phyloP scores from a whole-genome alignment of 2,797 vertebrate species.

The Aulostomus chinensis region DNA sequence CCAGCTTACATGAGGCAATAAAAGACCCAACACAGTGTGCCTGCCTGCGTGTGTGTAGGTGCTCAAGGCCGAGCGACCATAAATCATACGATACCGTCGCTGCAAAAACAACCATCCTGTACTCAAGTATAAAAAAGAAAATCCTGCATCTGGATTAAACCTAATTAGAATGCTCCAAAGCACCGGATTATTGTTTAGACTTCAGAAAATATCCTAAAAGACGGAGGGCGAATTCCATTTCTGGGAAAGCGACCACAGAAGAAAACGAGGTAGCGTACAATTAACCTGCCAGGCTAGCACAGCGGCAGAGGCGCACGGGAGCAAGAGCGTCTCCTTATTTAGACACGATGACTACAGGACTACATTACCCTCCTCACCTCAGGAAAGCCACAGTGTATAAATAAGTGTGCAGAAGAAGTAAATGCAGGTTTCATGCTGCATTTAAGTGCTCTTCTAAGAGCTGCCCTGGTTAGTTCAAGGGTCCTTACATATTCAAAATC shows the following conservation, averaged over 20 bases:
- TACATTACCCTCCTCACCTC: slow-evolving; percentile 24
- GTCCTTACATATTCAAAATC: no score
- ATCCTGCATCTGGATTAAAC: slow-evolving; percentile 46
- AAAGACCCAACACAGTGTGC: slow-evolving; percentile 16
- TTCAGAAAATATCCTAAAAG: slow-evolving; percentile 62
- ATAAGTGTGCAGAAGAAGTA: slow-evolving; percentile 37
- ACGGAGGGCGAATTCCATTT: slow-evolving; percentile 48
- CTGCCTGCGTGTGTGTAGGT: neutral
- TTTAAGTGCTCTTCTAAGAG: slow-evolving; percentile 28
- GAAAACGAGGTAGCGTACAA: slow-evolving; percentile 55
- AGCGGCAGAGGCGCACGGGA: slow-evolving; percentile 34
- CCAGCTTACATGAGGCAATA: slow-evolving; percentile 24
- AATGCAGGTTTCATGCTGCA: slow-evolving; percentile 31
- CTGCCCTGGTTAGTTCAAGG: no score
- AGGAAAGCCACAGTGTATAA: slow-evolving; percentile 34
- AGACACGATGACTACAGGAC: slow-evolving; percentile 38
- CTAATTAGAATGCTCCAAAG: slow-evolving; percentile 59
- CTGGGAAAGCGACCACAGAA: slow-evolving; percentile 51
- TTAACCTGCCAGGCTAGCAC: slow-evolving; percentile 73
- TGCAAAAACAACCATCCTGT: slow-evolving; percentile 59
- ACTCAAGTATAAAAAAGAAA: slow-evolving; percentile 19
- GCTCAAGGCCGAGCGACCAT: slow-evolving; percentile 50
- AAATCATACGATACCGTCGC: slow-evolving; percentile 55
- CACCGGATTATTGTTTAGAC: slow-evolving; percentile 62
- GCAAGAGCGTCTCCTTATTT: slow-evolving; percentile 60